Evolutionary conservation across 1,140 invertebrate species (phyloP), one percentile per base, ranked within the genome.

Genomic region (Plectrocnemia conspersa): DNA sequence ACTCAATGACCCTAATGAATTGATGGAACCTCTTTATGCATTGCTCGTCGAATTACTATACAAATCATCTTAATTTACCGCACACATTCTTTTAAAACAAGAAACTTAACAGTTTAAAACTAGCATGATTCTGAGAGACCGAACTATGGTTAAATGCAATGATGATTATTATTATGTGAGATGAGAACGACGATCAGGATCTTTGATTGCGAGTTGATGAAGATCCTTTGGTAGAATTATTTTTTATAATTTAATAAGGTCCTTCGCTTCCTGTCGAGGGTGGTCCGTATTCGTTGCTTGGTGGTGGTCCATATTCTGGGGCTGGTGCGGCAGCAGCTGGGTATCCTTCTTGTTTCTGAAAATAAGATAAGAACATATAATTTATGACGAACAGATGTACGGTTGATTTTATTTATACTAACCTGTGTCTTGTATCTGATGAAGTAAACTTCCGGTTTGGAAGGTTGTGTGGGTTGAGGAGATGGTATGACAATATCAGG

Each of bases 371-470:
- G 27, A 29, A 38, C 6, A 7, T 16, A 10, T 9, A 9, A 44
- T 44, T 22, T 9, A 44, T 27, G 13, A 6, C 10, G 10, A 13
- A 27, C n/a, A 13, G 13, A 9, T 16, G 19, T 19, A 15, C 21
- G 42, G 1, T 41, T 41, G 13, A 16, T 32, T 41, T 41, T 16
- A 35, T 40, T 23, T 9, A 6, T 6, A 10, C 27, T 3, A 56
- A 85, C 83, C 81, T 89, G 86, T 46, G 86, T 88, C 72, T 89
- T 89, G 74, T 89, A 90, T 69, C 86, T 80, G 72, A 91, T 90
- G 75, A 91, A 91, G 79, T 89, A 90, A 23, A 91, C 87, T 74
- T 89, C 87, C 3, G 87, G 86, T 73, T 90, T 90, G 75, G 83
- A 83, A 19, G 87, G 87, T 63, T 89, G 86, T 10, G 86, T 89